Conservation (phyloP, 2,113 vertebrate species). For the Diphyllodes magnificus region DNA sequence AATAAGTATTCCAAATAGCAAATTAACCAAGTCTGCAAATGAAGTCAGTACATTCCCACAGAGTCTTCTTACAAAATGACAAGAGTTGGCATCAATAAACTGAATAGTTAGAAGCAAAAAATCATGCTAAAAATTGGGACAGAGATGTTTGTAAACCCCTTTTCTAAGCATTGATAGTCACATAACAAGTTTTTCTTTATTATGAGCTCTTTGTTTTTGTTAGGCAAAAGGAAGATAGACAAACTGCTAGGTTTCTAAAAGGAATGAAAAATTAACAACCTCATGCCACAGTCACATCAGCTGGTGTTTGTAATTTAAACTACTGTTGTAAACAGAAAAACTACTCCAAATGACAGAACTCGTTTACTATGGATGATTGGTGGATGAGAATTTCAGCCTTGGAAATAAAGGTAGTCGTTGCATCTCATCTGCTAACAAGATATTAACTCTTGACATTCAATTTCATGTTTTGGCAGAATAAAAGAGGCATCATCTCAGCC, state of each 20-base stretch:
- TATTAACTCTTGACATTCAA: neutral
- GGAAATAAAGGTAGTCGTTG: neutral
- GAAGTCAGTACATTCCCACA: neutral
- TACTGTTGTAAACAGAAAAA: neutral
- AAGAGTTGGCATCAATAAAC: neutral
- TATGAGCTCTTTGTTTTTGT: neutral
- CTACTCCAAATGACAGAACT: neutral
- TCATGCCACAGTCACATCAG: neutral
- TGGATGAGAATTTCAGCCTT: neutral
- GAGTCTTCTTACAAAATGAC: neutral
- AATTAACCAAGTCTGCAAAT: neutral
- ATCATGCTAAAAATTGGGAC: neutral
- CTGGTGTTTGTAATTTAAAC: neutral
- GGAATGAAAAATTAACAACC: neutral
- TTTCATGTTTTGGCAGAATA: slow-evolving; percentile 77
- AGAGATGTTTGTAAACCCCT: neutral
- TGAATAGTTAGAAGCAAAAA: neutral
- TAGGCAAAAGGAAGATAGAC: neutral
- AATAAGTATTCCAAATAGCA: neutral
- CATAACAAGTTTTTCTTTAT: neutral
- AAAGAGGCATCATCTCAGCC: slow-evolving; percentile 87
- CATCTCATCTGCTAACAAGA: neutral
- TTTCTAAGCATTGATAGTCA: neutral
- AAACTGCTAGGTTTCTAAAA: neutral
- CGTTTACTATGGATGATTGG: neutral